Evolutionary conservation across 1,140 invertebrate genomes (phyloP), one percentile per base, ranked within the genome.

Genomic region (Manduca sexta): DNA sequence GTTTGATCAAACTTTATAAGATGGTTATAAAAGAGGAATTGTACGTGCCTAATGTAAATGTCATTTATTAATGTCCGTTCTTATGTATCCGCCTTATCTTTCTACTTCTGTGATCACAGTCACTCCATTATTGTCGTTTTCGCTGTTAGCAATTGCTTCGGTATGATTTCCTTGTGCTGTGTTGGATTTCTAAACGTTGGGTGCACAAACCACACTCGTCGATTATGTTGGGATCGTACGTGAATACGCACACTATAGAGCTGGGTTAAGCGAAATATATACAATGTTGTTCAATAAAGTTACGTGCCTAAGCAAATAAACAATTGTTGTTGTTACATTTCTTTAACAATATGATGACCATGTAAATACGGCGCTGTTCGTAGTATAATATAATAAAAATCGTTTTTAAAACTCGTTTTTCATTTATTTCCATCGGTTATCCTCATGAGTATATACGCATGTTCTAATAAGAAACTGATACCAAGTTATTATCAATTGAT

Each of bases 281-380:
- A 60, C 55, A 56, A 56, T 56, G 55, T 74, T 74, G 65, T 72
- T 73, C 48, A 61, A 70, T 74, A 60, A 69, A 70, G 54, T 78
- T 35, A 77, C 68, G 77, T 83, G 81, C 76, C 78, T 81, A 79
- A 80, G 69, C 69, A 72, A 80, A 74, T 69, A 74, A 74, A 78
- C 74, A 74, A 64, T 74, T 80, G 74, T 84, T 84, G 64, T 82
- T 82, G 81, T 84, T 85, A 85, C 82, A 83, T 85, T 83, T 85
- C 82, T 80, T 78, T 85, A 83, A 83, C 82, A 85, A 85, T 85
- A 85, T 85, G 70, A 84, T 69, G 70, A 79, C 70, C 66, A 82
- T 82, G 79, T 83, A 85, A 80, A 83, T 85, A 82, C 75, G 79
- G 76, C 82, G 77, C 82, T 82, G 82, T 83, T 85, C 82, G 82